Evolutionary conservation across 2,113 vertebrate species (phyloP).

Genomic region (Gracilinanus agilis): DNA sequence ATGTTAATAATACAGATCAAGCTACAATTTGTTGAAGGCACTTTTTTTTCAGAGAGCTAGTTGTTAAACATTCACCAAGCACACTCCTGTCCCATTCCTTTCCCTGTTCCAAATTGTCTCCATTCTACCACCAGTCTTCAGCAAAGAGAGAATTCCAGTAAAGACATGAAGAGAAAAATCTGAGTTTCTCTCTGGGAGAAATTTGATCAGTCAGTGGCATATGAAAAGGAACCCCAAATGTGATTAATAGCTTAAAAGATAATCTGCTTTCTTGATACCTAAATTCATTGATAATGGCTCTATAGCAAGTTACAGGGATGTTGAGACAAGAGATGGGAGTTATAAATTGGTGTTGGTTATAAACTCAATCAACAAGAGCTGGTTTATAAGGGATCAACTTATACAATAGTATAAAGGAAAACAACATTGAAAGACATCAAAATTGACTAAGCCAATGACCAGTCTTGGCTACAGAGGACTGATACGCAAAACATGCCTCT

Average conservation of each 20-base stretch:
- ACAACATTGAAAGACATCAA: not conserved
- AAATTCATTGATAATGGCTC: not conserved
- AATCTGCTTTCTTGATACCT: not conserved
- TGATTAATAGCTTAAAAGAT: not conserved
- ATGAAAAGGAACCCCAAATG: not conserved
- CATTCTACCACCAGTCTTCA: not conserved
- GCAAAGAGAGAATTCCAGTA: not conserved
- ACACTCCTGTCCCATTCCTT: not conserved
- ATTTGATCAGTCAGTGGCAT: not conserved
- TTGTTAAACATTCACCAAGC: not conserved
- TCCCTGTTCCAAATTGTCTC: not conserved
- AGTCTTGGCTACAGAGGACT: not conserved
- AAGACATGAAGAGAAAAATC: not conserved
- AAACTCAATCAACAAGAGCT: not conserved
- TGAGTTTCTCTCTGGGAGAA: not conserved
- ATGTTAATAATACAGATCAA: not conserved
- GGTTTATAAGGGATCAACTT: not conserved
- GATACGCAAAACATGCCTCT: not conserved
- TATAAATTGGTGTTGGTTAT: not conserved
- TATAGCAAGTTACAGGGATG: constrained; percentile 9
- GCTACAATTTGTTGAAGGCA: not conserved
- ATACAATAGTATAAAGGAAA: not conserved
- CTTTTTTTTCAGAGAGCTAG: not conserved
- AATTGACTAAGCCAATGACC: not conserved
- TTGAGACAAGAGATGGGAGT: not conserved